Evolutionary conservation across 2,113 vertebrate genomes (phyloP).

Genomic region (Corythornis cristatus): DNA sequence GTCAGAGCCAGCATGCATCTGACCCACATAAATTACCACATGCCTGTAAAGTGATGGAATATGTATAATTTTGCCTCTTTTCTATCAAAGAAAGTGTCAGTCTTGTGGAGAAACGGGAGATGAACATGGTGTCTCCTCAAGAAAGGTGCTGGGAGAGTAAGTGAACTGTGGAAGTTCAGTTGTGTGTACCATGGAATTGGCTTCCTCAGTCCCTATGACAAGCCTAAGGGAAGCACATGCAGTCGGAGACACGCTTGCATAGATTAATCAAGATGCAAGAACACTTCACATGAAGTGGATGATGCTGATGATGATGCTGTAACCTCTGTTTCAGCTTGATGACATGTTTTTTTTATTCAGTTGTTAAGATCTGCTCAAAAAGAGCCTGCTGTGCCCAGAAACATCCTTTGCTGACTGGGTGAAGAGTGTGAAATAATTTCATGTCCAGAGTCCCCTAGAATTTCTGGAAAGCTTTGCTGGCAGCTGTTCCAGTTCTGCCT

Average conservation of each 20-base stretch:
- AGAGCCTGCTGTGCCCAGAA: background rate
- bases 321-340: slow-evolving; percentile 24
- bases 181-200: background rate
- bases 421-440: background rate
- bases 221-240: background rate
- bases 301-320: background rate
- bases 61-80: background rate
- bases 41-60: background rate
- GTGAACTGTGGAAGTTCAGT: background rate
- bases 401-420: background rate
- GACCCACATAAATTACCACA: background rate
- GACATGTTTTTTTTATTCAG: background rate
- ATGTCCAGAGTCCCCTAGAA: background rate
- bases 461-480: background rate
- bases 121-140: background rate
- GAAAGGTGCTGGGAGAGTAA: background rate
- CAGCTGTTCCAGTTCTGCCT: background rate
- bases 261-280: background rate
- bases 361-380: background rate
- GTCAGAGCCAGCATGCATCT: background rate
- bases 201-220: background rate
- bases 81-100: background rate
- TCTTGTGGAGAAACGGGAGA: background rate
- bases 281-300: background rate
- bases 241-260: background rate